Evolutionary conservation across 1,140 invertebrate genomes (phyloP).

Genomic region (Harlomillsia oculata): DNA sequence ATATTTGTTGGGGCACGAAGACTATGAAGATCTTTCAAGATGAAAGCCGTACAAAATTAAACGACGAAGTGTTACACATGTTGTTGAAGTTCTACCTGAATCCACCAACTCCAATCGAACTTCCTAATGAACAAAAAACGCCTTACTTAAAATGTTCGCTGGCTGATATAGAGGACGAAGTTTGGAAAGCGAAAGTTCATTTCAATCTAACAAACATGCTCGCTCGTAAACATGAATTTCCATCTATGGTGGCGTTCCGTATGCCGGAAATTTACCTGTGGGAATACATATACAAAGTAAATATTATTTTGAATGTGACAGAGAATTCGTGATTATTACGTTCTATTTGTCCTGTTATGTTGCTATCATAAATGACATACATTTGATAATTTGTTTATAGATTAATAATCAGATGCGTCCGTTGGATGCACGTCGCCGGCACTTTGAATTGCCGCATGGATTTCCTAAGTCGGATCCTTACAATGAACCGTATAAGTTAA

Average conservation of each 20-base stretch:
- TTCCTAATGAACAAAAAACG: constrained; percentile 43
- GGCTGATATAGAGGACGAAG: constrained; percentile 42
- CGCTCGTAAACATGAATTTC: constrained; percentile 38
- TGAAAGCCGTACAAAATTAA: constrained; percentile 58
- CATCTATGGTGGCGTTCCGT: constrained; percentile 47
- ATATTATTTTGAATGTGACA: too few relatives aligned
- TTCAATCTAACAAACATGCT: constrained; percentile 57
- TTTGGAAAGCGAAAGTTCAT: constrained; percentile 55
- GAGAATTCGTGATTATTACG: background rate
- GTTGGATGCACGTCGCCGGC: constrained; percentile 54
- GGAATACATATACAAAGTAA: constrained; percentile 65
- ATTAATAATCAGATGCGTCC: constrained; percentile 51
- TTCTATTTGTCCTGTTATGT: background rate
- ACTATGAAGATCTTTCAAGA: constrained; percentile 62
- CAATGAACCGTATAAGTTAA: constrained; percentile 11
- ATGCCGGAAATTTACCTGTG: constrained; percentile 60
- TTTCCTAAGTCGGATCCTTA: constrained; percentile 17
- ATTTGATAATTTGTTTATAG: constrained; percentile 1
- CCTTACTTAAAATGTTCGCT: constrained; percentile 66
- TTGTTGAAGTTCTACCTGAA: constrained; percentile 67
- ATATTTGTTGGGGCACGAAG: constrained; percentile 69
- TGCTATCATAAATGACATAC: background rate
- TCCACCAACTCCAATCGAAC: constrained; percentile 43
- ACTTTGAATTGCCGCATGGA: constrained; percentile 48
- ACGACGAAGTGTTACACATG: constrained; percentile 64